phyloP scores from a whole-genome alignment of 2,113 vertebrate genomes.

The Bungarus multicinctus region DNA sequence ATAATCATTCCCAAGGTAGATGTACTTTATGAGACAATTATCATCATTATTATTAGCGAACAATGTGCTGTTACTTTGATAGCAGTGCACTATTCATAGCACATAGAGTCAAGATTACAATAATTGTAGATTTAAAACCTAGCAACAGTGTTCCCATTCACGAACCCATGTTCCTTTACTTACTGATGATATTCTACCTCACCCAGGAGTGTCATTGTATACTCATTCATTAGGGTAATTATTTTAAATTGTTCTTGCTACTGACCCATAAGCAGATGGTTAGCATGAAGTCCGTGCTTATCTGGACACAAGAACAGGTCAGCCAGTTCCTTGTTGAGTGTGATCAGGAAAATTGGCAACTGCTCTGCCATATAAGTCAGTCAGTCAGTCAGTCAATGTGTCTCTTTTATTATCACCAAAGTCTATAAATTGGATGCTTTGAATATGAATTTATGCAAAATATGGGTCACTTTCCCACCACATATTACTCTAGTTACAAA shows the following conservation, averaged over 20 bases:
- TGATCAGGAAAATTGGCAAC: conserved; percentile 64
- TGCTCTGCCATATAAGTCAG: conserved; percentile 58
- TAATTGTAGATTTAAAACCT: no score
- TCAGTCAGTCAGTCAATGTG: neutral
- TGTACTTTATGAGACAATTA: neutral
- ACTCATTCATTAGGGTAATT: conserved; percentile 76
- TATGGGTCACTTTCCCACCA: conserved; percentile 52
- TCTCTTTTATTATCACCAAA: conserved; percentile 42
- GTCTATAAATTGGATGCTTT: conserved; percentile 56
- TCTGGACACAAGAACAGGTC: conserved; percentile 74
- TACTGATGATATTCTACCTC: conserved; percentile 55
- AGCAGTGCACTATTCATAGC: neutral
- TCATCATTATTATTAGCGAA: neutral
- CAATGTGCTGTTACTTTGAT: neutral
- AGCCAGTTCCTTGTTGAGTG: conserved; percentile 57
- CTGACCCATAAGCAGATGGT: conserved; percentile 78
- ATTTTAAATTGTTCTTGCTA: conserved; percentile 74
- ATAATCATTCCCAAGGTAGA: neutral
- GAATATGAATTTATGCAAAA: conserved; percentile 69
- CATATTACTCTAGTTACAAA: conserved; percentile 60
- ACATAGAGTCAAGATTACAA: neutral
- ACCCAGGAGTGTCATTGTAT: conserved; percentile 69
- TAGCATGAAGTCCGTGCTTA: conserved; percentile 74
- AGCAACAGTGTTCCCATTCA: neutral
- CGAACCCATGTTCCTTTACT: neutral